phyloP scores from a whole-genome alignment of 2,113 vertebrate genomes.

The Sus scrofa region T2T-Sscrofa CM000820.6:127724001-127724500 shows the following conservation, averaged over 20 bases:
- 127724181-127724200: background rate
- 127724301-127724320: background rate
- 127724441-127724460: background rate
- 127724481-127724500: background rate
- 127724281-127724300: background rate
- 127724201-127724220: background rate
- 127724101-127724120: background rate
- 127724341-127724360: background rate
- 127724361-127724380: background rate
- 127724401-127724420: background rate
- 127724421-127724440: background rate
- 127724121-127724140: background rate
- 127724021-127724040: background rate
- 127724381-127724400: background rate
- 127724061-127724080: background rate
- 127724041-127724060: background rate
- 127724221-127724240: background rate
- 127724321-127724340: background rate
- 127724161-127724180: background rate
- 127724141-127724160: background rate
- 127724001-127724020: background rate
- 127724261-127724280: background rate
- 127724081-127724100: background rate
- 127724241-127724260: background rate
- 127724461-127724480: background rate